Evolutionary conservation across 2,797 vertebrate genomes (phyloP).

Genomic region (Lagorchestes hirsutus): DNA sequence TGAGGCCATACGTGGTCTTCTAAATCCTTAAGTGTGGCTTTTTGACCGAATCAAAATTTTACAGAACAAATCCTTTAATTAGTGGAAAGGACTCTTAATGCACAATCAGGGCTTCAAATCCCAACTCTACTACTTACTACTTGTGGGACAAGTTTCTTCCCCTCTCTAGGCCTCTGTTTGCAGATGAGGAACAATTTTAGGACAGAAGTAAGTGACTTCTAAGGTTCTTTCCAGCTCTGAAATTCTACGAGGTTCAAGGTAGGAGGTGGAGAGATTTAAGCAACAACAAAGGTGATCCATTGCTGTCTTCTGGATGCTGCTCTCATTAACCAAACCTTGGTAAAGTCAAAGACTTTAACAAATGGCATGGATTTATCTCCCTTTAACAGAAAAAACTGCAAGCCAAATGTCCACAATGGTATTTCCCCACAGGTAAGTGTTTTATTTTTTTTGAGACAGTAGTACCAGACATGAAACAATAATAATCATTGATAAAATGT

Average conservation of each 20-base stretch:
- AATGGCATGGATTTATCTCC: neutral
- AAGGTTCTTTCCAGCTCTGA: neutral
- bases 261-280: neutral
- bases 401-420: neutral
- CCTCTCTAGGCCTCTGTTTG: neutral
- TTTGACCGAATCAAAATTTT: no score
- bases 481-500: constrained; percentile 5
- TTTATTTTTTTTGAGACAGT: neutral
- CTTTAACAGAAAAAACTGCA: neutral
- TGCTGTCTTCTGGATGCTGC: neutral
- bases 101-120: neutral
- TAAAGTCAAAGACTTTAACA: neutral
- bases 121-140: neutral
- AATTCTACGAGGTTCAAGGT: neutral
- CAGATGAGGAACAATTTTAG: neutral
- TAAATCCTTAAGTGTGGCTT: no score
- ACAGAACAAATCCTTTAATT: no score
- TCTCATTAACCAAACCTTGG: neutral
- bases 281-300: neutral
- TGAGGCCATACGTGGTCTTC: no score
- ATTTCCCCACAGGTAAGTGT: neutral
- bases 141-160: neutral
- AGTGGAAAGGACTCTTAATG: neutral
- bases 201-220: neutral
- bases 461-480: neutral